Evolutionary conservation across 2,113 vertebrate genomes (phyloP), one percentile per base, ranked within the genome.

Genomic region (Amblyopsis rosae): DNA sequence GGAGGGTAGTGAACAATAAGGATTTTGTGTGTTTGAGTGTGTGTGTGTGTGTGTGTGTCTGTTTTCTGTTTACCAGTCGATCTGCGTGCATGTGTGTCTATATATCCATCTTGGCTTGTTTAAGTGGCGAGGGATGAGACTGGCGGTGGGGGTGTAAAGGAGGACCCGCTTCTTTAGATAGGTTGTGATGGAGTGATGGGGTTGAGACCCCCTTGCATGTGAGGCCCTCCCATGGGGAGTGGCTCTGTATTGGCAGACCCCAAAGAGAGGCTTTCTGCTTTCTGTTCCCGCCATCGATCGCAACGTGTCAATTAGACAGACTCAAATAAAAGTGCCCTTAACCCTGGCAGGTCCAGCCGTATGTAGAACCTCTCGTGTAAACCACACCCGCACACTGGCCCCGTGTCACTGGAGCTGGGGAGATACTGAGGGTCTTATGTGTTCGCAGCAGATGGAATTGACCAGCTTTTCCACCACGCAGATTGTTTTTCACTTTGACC

Each of bases 321-420:
- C 87, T 88, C 77, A 82, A 89, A 92, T 91, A 87, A 92, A 91
- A 87, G 76, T 82, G 85, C 79, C 82, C 79, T 85, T 82, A 75
- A 76, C 80, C 83, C 84, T 79, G 49, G 76, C 56, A 59, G 78
- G 35, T 78, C 74, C 41, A 33, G 70, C 72, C 12, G 64, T 77
- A 65, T 66, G 77, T 75, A 69, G 64, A 84, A 67, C 19, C 73
- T 76, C 65, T 72, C 84, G 55, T 87, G 82, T 87, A 90, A 90
- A 71, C 50, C 71, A 85, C 79, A 87, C 89, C 87, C 69, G 65
- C 79, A 49, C 70, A 67, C 68, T 73, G 57, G 72, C 70, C 80
- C 69, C 70, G 33, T 82, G 87, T 89, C 87, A 81, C 72, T 50
- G 65, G 77, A 79, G 80, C 64, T 19, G 63, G 13, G 59, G 70